Evolutionary conservation across 2,113 vertebrate species (phyloP), one percentile per base, ranked within the genome.

Genomic region (Castor canadensis): DNA sequence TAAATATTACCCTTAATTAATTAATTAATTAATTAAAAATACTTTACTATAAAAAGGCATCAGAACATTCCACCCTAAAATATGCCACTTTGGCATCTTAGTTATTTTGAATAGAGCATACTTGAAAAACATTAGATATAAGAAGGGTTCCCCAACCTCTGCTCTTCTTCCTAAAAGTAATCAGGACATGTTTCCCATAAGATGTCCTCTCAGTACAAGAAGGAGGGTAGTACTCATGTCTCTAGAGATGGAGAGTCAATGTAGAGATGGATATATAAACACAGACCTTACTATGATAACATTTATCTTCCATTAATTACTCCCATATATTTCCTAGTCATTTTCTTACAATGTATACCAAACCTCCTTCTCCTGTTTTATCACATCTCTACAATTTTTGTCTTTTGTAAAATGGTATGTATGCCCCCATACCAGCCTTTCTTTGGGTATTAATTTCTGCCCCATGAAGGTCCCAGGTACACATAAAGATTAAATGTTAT

Each of bases 21-120:
- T 62, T 9, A 73, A 87, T 72, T 83, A 6, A 87, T 83, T 91
- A 16, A 81, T 79, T 96, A 86, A 28, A 92, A 84, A 86, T 72
- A 82, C 93, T 43, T 71, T 28, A 40, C 3, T 15, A 30, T 40
- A 81, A 67, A 88, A 69, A 5, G 24, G 26, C 13, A 69, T 52
- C n/a, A 58, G 16, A 88, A 69, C 11, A 15, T 58, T 15, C 5
- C 10, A 58, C 52, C 54, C 9, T 28, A 66, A 75, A 82, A 62
- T 45, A n/a, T 16, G 9, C 4, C 6, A 69, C 17, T 35, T 43
- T 20, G 32, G 15, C 22, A 40, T 58, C 69, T 87, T 47, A 66
- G 67, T 47, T 67, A 58, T 43, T 88, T 88, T 62, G n/a, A 83
- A 11, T 15, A 76, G 49, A 73, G 73, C 11, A 28, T 0, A 77